Evolutionary conservation across 2,113 vertebrate species (phyloP), one percentile per base, ranked within the genome.

Genomic region (Hemichromis elongatus): DNA sequence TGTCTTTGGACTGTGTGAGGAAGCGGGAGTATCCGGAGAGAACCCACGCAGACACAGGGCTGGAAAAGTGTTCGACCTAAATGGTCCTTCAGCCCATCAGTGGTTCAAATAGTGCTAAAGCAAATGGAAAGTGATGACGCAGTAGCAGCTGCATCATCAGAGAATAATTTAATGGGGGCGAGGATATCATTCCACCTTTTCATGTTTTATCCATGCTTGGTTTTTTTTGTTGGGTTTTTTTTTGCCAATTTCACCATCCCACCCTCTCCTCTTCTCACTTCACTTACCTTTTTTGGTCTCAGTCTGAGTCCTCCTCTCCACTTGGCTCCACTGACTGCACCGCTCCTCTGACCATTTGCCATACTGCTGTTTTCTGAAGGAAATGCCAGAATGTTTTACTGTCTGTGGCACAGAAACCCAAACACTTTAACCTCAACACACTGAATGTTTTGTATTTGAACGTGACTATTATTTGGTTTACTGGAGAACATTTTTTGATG

Each of bases 231-330:
- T 37, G 10, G n/a, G n/a, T n/a, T 63, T 70, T 45, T 4, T 21
- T 70, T 9, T 21, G 9, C 12, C 21, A 47, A 26, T 42, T 40
- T 33, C 56, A 87, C 45, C 84, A 80, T 45, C 83, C 84, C 50
- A 80, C 80, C 1, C 77, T 57, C 37, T 56, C 14, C 33, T 82
- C 59, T 87, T 53, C 78, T 42, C 18, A 80, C 80, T 87, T 56
- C 30, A 33, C 70, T 21, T 88, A 24, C 93, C 92, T 89, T 94
- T 86, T 95, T 95, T 94, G 92, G 91, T 90, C 75, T 81, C 77
- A 82, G 78, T 70, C 89, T 89, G 90, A 91, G 88, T 9, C 28
- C 77, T 18, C 85, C 70, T 85, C 80, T 85, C 70, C 89, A 81
- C 90, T 85, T 92, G 92, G 90, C 87, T 88, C 26, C 56, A 42